A percentile compares a stretch with the other conserved stretches of the same genome.
phyloP scores from a whole-genome alignment of 1,140 invertebrate species.

The Ips typographus region DNA sequence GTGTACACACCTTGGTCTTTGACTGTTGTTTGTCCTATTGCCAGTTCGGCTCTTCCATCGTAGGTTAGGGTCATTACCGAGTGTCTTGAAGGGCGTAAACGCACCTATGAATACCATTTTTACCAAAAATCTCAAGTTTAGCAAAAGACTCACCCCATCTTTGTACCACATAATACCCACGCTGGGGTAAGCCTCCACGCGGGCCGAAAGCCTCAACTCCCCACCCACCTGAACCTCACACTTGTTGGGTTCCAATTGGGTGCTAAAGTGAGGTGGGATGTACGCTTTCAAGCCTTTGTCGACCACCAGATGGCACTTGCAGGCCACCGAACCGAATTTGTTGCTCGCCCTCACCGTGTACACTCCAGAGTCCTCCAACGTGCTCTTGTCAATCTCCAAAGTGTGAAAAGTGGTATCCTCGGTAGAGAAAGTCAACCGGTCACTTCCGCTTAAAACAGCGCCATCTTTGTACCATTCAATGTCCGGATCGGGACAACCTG shows the following conservation, averaged over 20 bases:
- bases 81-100: slow-evolving; percentile 72
- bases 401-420: slow-evolving; percentile 74
- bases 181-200: slow-evolving; percentile 78
- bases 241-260: slow-evolving; percentile 64
- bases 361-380: slow-evolving; percentile 76
- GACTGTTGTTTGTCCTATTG: slow-evolving; percentile 63
- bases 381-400: slow-evolving; percentile 77
- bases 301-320: slow-evolving; percentile 77
- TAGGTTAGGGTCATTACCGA: slow-evolving; percentile 73
- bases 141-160: slow-evolving; percentile 55
- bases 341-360: slow-evolving; percentile 83
- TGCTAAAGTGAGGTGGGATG: slow-evolving; percentile 74
- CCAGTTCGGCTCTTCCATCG: slow-evolving; percentile 77
- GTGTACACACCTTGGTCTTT: slow-evolving; percentile 85
- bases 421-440: slow-evolving; percentile 60
- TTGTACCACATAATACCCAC: slow-evolving; percentile 79
- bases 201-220: slow-evolving; percentile 68
- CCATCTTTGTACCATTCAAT: slow-evolving; percentile 82
- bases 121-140: neutral
- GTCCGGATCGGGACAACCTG: slow-evolving; percentile 72
- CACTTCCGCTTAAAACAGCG: slow-evolving; percentile 39
- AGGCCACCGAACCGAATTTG: slow-evolving; percentile 78
- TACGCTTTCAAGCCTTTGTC: slow-evolving; percentile 83
- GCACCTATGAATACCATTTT: slow-evolving; percentile 46
- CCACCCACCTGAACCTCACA: slow-evolving; percentile 60